Evolutionary conservation across 2,113 vertebrate genomes (phyloP).

Genomic region (Thunnus maccoyii): DNA sequence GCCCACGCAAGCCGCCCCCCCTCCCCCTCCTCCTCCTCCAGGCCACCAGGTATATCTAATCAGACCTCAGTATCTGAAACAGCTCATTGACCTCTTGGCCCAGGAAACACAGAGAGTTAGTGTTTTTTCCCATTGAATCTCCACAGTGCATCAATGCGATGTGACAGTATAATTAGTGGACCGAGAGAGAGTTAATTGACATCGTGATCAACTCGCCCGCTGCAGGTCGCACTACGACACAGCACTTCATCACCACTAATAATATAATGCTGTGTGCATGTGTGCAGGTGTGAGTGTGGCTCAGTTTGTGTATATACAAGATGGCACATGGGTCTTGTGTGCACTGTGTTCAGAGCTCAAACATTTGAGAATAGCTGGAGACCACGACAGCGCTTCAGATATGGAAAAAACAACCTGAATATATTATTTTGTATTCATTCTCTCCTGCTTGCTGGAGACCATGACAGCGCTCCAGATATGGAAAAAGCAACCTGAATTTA

Average conservation of each 20-base stretch:
- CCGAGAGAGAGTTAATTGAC: conserved; percentile 71
- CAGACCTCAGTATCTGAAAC: conserved; percentile 52
- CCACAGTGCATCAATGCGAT: conserved; percentile 47
- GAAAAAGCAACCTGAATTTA: not conserved
- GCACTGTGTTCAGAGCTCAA: not conserved
- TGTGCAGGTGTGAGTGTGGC: conserved; percentile 15
- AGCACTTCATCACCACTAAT: conserved; percentile 76
- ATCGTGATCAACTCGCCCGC: conserved; percentile 64
- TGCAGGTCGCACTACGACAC: conserved; percentile 64
- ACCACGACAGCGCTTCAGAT: not conserved
- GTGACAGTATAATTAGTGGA: conserved; percentile 74
- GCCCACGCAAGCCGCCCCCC: conserved; percentile 1
- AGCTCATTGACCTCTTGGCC: conserved; percentile 65
- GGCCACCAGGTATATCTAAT: conserved; percentile 50
- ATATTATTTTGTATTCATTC: not conserved
- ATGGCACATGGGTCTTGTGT: not conserved
- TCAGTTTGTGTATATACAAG: conserved; percentile 21
- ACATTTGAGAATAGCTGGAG: not conserved
- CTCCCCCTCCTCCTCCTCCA: conserved; percentile 5
- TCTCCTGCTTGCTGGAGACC: not conserved
- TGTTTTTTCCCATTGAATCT: conserved; percentile 50
- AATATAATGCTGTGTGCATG: conserved; percentile 48
- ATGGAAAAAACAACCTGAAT: not conserved
- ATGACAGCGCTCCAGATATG: not conserved
- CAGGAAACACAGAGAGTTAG: conserved; percentile 45